Evolutionary conservation across 2,888 invertebrate genomes (phyloP).

Genomic region (Amphipoea lucens): DNA sequence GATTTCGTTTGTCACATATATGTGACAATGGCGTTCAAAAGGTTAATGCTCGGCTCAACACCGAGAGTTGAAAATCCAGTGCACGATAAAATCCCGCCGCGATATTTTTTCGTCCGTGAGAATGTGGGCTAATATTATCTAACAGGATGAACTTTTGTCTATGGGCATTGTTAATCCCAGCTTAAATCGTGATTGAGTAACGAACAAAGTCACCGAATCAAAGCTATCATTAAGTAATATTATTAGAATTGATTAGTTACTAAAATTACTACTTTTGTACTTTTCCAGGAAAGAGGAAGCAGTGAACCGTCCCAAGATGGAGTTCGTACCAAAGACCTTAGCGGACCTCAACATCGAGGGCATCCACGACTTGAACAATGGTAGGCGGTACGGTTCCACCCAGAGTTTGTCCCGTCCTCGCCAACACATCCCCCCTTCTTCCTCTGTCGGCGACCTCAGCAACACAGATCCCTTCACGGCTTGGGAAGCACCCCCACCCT

Average conservation of each 20-base stretch:
- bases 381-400: conserved; percentile 91
- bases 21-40: too few species aligned
- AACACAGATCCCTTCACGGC: conserved; percentile 83
- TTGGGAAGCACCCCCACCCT: conserved; percentile 80
- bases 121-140: neutral
- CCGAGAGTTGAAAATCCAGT: too few species aligned
- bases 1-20: too few species aligned
- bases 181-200: neutral
- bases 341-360: conserved; percentile 96
- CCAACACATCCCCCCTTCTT: conserved; percentile 79
- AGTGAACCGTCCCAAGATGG: conserved; percentile 95
- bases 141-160: neutral
- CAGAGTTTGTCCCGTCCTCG: conserved; percentile 85
- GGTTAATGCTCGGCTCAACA: too few species aligned
- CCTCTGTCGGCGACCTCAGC: conserved; percentile 85
- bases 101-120: too few species aligned
- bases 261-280: neutral
- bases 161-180: neutral
- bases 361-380: conserved; percentile 92
- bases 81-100: too few species aligned
- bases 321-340: conserved; percentile 97
- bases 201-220: neutral
- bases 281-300: conserved; percentile 95
- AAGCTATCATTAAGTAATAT: neutral
- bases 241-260: neutral